These are phyloP conservation scores for Acanthosepion lycidas DNA, from an alignment of 2,888 invertebrate species.

Conservation along the genomic window DNA sequence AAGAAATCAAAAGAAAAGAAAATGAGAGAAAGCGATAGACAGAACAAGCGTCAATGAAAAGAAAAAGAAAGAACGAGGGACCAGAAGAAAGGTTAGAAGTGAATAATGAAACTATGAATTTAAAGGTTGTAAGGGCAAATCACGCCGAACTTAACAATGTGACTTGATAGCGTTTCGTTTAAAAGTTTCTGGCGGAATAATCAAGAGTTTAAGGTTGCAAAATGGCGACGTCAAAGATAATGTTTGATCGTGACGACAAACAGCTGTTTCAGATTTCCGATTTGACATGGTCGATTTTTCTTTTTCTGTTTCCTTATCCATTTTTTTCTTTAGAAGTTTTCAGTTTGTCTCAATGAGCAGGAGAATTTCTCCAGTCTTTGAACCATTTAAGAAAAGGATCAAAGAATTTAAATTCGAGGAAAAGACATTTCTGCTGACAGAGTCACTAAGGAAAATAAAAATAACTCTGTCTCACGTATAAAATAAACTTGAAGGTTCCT, in stretches of 20 bases:
- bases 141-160: not conserved
- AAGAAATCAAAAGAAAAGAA: not conserved
- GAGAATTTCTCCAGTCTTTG: not conserved
- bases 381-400: not conserved
- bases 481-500: no score
- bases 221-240: conserved; percentile 17
- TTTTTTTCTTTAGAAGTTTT: not conserved
- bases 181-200: not conserved
- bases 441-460: no score
- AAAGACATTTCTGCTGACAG: no score
- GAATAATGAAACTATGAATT: not conserved
- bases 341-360: not conserved
- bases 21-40: no score
- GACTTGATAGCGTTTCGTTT: not conserved
- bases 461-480: no score
- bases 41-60: not conserved
- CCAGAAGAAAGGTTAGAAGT: not conserved
- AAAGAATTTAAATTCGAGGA: not conserved
- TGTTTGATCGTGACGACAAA: not conserved
- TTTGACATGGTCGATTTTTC: not conserved
- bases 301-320: not conserved
- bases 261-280: conserved; percentile 1
- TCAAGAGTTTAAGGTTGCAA: conserved; percentile 6
- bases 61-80: fast-evolving
- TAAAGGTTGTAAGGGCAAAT: not conserved